phyloP scores from a whole-genome alignment of 2,797 vertebrate genomes.

The Melanotaenia boesemani region DNA sequence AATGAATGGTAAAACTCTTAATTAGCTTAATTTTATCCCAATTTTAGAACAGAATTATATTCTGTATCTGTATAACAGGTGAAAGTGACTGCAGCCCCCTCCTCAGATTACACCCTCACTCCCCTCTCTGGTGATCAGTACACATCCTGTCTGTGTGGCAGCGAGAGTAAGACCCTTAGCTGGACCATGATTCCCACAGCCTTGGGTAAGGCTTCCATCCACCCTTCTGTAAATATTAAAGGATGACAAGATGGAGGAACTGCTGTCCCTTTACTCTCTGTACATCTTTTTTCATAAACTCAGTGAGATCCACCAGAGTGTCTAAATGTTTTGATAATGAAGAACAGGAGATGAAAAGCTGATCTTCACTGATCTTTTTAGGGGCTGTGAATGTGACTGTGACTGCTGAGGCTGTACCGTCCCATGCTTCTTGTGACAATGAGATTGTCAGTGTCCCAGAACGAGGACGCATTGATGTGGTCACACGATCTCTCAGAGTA shows the following conservation, averaged over 20 bases:
- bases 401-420: slow-evolving; percentile 80
- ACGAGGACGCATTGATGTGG: slow-evolving; percentile 82
- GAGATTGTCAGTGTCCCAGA: slow-evolving; percentile 77
- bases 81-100: slow-evolving; percentile 57
- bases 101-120: slow-evolving; percentile 47
- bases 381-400: slow-evolving; percentile 84
- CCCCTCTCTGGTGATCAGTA: too few relatives aligned
- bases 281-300: not conserved
- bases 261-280: not conserved
- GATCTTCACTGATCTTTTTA: slow-evolving; percentile 39
- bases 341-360: not conserved
- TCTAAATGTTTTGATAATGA: not conserved
- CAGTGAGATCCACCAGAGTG: not conserved
- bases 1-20: too few relatives aligned
- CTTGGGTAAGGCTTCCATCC: slow-evolving; percentile 65
- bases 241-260: not conserved
- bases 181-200: slow-evolving; percentile 25
- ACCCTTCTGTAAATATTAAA: not conserved
- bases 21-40: too few relatives aligned
- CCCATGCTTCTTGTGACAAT: slow-evolving; percentile 76
- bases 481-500: slow-evolving; percentile 72
- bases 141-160: too few relatives aligned
- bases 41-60: too few relatives aligned
- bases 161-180: too few relatives aligned
- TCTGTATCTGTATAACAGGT: slow-evolving; percentile 58